phyloP scores from a whole-genome alignment of 2,113 vertebrate species.

The Trematomus loennbergii region DNA sequence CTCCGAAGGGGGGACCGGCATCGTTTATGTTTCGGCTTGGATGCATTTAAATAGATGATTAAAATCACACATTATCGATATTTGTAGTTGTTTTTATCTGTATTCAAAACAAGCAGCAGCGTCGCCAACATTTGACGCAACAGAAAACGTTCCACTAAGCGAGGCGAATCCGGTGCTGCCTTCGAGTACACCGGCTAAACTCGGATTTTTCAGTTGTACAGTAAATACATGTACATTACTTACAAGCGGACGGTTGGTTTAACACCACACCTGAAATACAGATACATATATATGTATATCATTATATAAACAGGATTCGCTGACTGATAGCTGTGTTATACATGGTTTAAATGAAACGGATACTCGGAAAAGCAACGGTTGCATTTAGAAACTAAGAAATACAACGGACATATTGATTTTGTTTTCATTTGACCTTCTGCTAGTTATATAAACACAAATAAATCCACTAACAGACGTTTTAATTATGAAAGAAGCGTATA shows the following conservation, averaged over 20 bases:
- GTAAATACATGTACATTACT: not conserved
- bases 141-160: not conserved
- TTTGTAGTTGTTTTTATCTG: not conserved
- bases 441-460: not conserved
- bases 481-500: not conserved
- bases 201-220: fast-evolving
- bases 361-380: not conserved
- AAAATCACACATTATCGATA: not conserved
- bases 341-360: not conserved
- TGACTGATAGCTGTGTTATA: fast-evolving
- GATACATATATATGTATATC: too few species aligned
- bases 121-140: constrained; percentile 39
- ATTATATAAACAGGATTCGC: not conserved
- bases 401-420: not conserved
- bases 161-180: not conserved
- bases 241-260: not conserved
- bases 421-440: too few species aligned
- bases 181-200: not conserved
- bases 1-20: not conserved
- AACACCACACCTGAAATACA: not conserved
- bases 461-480: not conserved
- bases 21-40: constrained; percentile 28
- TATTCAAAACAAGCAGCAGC: not conserved
- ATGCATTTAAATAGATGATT: not conserved
- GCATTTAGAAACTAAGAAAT: not conserved